Evolutionary conservation across 2,113 vertebrate species (phyloP).

Genomic region (Sprattus sprattus): DNA sequence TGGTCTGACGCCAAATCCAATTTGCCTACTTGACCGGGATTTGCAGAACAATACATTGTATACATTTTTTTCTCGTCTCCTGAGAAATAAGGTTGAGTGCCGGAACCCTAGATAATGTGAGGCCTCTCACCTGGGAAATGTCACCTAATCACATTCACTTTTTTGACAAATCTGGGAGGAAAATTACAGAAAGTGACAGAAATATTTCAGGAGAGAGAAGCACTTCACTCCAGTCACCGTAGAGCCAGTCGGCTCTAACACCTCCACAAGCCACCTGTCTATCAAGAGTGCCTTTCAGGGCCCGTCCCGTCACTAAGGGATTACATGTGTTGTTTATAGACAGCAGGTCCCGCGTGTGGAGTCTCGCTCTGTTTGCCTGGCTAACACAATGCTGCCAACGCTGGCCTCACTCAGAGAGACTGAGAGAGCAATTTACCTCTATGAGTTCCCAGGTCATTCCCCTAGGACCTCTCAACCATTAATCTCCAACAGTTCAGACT

Average conservation of each 20-base stretch:
- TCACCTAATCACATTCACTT: background rate
- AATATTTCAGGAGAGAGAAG: background rate
- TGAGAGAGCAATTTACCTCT: slow-evolving; percentile 2
- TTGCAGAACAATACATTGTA: background rate
- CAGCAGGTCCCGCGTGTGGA: background rate
- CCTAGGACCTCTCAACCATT: slow-evolving; percentile 33
- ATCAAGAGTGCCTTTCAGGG: background rate
- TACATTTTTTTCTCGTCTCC: background rate
- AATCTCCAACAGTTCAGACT: slow-evolving; percentile 27
- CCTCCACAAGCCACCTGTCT: background rate
- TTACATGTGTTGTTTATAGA: slow-evolving; percentile 37
- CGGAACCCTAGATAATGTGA: background rate
- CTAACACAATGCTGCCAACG: slow-evolving; percentile 19
- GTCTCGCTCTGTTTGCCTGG: slow-evolving; percentile 5
- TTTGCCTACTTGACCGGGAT: background rate
- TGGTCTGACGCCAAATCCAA: background rate
- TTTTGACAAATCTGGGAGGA: background rate
- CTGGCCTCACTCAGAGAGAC: background rate
- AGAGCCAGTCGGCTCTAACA: background rate
- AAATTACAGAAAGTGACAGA: too few relatives aligned
- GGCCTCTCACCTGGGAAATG: background rate
- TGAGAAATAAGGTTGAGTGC: background rate
- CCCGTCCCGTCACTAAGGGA: slow-evolving; percentile 13
- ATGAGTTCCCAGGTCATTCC: slow-evolving; percentile 22
- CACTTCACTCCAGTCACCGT: background rate